phyloP scores from a whole-genome alignment of 1,140 invertebrate species.

The Octopus bimaculoides region DNA sequence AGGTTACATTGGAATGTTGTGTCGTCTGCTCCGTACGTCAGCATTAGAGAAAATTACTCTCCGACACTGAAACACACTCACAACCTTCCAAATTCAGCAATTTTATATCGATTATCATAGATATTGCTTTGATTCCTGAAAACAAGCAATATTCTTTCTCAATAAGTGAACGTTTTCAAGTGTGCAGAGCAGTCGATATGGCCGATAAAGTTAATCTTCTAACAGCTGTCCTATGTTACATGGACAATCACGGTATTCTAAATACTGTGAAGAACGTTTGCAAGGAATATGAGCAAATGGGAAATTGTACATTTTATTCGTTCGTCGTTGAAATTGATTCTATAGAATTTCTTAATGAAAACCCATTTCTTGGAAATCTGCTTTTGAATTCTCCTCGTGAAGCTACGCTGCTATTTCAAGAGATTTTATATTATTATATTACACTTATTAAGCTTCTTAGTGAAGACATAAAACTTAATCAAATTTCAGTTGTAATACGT shows the following conservation, averaged over 20 bases:
- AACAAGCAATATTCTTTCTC: too few species aligned
- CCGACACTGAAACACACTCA: too few species aligned
- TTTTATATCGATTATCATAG: too few species aligned
- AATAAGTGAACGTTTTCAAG: too few species aligned
- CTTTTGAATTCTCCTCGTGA: background rate
- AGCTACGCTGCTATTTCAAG: background rate
- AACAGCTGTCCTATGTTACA: background rate
- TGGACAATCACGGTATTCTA: background rate
- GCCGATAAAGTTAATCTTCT: background rate
- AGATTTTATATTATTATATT: constrained; percentile 6
- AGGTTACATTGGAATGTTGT: too few species aligned
- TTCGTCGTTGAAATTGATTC: background rate
- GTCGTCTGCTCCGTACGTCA: too few species aligned
- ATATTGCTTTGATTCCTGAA: too few species aligned
- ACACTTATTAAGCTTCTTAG: background rate
- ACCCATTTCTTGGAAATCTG: background rate
- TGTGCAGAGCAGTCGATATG: too few species aligned
- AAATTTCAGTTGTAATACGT: background rate
- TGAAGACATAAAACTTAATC: background rate
- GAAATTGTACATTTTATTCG: background rate
- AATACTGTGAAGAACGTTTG: background rate
- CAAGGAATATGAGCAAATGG: background rate
- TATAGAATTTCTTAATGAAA: background rate
- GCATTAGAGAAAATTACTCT: too few species aligned
- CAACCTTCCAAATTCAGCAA: too few species aligned